Conservation (phyloP, 2,113 vertebrate genomes). For the Hydropotes inermis region DNA sequence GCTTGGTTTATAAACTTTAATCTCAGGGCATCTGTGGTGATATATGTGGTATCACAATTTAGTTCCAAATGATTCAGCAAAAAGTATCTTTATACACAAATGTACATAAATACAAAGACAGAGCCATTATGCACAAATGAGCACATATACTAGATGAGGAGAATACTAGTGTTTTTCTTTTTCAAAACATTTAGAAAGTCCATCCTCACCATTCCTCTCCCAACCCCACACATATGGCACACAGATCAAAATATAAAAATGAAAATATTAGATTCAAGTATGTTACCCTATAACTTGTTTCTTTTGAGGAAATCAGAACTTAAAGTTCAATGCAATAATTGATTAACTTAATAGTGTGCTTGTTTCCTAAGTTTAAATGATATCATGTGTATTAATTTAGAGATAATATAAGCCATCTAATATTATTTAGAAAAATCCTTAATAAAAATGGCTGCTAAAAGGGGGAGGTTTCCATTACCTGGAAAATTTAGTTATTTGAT, state of each 20-base stretch:
- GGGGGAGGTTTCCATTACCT: neutral
- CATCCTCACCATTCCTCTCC: neutral
- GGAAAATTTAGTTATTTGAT: neutral
- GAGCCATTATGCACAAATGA: neutral
- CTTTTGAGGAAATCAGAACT: neutral
- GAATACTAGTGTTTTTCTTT: neutral
- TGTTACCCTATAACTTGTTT: neutral
- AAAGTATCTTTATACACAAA: neutral
- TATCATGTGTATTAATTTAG: neutral
- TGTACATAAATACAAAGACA: neutral
- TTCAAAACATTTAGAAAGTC: neutral
- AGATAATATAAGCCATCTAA: neutral
- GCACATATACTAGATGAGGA: neutral
- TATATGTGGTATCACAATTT: neutral
- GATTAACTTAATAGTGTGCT: neutral
- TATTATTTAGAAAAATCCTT: neutral
- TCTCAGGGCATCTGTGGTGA: neutral
- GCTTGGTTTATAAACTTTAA: neutral
- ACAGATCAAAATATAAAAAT: neutral
- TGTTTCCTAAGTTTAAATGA: neutral
- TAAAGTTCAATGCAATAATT: neutral
- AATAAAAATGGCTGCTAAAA: neutral
- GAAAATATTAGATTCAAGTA: neutral
- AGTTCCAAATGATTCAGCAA: neutral
- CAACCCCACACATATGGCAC: neutral